Evolutionary conservation across 2,888 invertebrate genomes (phyloP), one percentile per base, ranked within the genome.

Genomic region (Exocentrus adspersus): DNA sequence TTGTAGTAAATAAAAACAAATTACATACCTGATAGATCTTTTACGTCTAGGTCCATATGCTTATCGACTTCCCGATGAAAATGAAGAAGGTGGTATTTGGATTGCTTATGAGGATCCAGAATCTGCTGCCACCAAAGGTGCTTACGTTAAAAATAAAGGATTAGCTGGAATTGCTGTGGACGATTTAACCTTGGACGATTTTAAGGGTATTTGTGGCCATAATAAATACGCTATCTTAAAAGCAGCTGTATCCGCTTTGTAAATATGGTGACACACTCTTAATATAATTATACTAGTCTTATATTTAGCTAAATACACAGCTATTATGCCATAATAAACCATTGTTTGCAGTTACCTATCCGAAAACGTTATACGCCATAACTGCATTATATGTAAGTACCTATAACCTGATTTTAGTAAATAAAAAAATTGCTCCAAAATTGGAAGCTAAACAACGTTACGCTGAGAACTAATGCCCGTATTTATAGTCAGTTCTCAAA

Each of bases 61-160:
- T 0, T 93, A 88, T 84, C 88, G 90, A 67, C 82, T 90, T 0
- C 90, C 91, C 58, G 87, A 88, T 59, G 69, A 74, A 51, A 87
- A 88, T 46, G 87, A 87, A 0, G 87, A 87, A 20, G 86, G 87
- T 10, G 93, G 92, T 0, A 79, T 92, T 3, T 93, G 93, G 93
- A 89, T 91, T n/a, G 88, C 88, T 62, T 93, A 90, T 79, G 93
- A 93, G 75, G 92, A 92, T 76, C 89, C 90, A 0, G 92, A 92
- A 71, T 89, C 90, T 0, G 92, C 91, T 50, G 90, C 89, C 19
- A 88, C 88, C 76, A 93, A 93, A 81, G 92, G 92, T 0, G 80
- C 83, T 7, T 93, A 88, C 73, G 91, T 74, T 68, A 90, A 91
- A 75, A 86, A 87, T 1, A 91, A 90, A 79, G 88, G 88, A 19